Percentiles rank a stretch among this genome's conserved stretches.
These are phyloP conservation scores for Heteromormyrus szaboi DNA, from an alignment of 2,797 vertebrate genomes.

Conservation along the genomic window DNA sequence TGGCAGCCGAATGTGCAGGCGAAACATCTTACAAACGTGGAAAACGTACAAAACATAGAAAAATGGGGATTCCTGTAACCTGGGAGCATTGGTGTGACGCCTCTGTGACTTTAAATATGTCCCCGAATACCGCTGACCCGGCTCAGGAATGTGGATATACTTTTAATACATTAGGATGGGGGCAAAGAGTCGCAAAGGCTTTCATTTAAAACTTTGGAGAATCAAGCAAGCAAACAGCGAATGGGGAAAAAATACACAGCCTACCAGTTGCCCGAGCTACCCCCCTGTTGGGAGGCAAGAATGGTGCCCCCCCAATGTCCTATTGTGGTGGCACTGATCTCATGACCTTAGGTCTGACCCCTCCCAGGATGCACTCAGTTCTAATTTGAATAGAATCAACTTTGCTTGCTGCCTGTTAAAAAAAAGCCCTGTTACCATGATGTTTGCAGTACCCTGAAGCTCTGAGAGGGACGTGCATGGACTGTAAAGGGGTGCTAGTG, in stretches of 20 bases:
- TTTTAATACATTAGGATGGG: neutral
- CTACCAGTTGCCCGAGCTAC: neutral
- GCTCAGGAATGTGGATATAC: neutral
- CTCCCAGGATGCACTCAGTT: neutral
- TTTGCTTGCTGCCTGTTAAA: neutral
- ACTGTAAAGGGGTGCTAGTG: neutral
- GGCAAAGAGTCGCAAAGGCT: neutral
- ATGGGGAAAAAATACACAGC: neutral
- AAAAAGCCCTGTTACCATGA: neutral
- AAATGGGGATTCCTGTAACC: neutral
- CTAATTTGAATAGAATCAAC: constrained; percentile 5
- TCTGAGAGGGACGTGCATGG: neutral
- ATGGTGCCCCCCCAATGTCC: neutral
- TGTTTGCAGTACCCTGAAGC: neutral
- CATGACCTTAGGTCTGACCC: constrained; percentile 6
- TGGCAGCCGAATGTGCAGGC: neutral
- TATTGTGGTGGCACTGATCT: neutral
- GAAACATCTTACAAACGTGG: neutral
- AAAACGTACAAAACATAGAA: neutral
- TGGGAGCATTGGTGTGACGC: neutral
- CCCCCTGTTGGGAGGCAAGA: neutral
- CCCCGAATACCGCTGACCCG: neutral
- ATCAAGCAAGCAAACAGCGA: neutral
- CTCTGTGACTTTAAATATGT: neutral
- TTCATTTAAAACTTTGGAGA: neutral